A percentile compares a stretch with the other conserved stretches of the same genome.
phyloP scores from a whole-genome alignment of 2,113 vertebrate species.

The Eulemur rufifrons region DNA sequence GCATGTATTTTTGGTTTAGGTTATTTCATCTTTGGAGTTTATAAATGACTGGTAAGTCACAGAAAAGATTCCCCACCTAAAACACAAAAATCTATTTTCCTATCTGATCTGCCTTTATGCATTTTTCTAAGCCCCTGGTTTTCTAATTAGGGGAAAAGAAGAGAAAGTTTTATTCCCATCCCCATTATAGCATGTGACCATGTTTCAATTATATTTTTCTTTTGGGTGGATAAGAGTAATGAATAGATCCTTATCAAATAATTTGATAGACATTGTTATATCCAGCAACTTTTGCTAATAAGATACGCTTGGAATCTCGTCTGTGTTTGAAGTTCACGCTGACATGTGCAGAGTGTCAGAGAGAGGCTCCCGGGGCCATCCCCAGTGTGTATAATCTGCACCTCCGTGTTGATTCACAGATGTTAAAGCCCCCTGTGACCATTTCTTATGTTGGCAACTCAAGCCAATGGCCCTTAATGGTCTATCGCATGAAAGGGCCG shows the following conservation, averaged over 20 bases:
- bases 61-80: neutral
- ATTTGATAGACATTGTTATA: constrained; percentile 61
- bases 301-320: neutral
- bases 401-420: rapidly evolving
- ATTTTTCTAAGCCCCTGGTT: constrained; percentile 45
- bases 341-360: neutral
- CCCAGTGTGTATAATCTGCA: rapidly evolving
- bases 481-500: neutral
- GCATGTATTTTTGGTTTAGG: neutral
- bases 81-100: neutral
- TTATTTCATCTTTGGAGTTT: constrained; percentile 14
- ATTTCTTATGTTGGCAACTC: neutral
- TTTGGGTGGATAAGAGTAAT: constrained; percentile 62
- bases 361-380: neutral
- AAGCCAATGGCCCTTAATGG: neutral
- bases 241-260: constrained; percentile 75
- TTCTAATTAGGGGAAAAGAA: constrained; percentile 69
- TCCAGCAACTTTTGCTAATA: neutral
- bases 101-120: constrained; percentile 48
- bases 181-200: neutral
- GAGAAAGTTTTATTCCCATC: constrained; percentile 44
- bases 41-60: neutral
- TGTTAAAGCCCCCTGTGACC: rapidly evolving
- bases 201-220: constrained; percentile 73
- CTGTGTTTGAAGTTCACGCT: neutral